Evolutionary conservation across 2,113 vertebrate species (phyloP), one percentile per base, ranked within the genome.

Genomic region (Chaetorhynchus papuensis): DNA sequence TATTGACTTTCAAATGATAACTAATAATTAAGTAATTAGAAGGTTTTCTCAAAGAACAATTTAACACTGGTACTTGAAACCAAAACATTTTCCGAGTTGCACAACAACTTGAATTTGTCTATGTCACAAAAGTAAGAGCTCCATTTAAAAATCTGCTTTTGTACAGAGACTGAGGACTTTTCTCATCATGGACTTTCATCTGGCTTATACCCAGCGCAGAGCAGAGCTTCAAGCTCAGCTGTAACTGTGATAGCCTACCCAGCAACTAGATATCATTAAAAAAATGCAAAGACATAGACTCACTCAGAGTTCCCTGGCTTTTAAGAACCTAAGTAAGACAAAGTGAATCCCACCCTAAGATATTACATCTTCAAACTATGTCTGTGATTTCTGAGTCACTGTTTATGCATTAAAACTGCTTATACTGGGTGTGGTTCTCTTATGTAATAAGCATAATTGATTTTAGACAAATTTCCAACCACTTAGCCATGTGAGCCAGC

Each of bases 351-450:
- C 89, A 96, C 26, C 64, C 65, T 28, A 42, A 66, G 50, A 44
- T 88, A 89, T 23, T 71, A 77, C 68, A 83, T 7, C 71, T 91
- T 82, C 74, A 93, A 87, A 94, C 37, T 87, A 92, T 13, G 60
- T 77, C 72, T 93, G 27, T 1, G 0, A 96, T 91, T 87, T 91
- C 85, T 95, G 93, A 94, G 72, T 94, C 93, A 89, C 23, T 90
- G 61, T 53, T 92, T 72, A 84, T 69, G 94, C 76, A 76, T 95
- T 77, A 93, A 84, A 95, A 87, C 76, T 77, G 71, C 85, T 96
- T 97, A 96, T 94, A 89, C 92, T 86, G 96, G 97, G 96, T 96
- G 96, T 93, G 96, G 93, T 45, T 50, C 44, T 54, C 87, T 95
- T 96, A 96, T 42, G 31, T 92, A 97, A 97, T 4, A 60, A 56